A percentile compares a stretch with the other conserved stretches of the same genome.
Evolutionary conservation across 2,888 invertebrate species (phyloP).

Genomic region (Latrodectus hesperus): DNA sequence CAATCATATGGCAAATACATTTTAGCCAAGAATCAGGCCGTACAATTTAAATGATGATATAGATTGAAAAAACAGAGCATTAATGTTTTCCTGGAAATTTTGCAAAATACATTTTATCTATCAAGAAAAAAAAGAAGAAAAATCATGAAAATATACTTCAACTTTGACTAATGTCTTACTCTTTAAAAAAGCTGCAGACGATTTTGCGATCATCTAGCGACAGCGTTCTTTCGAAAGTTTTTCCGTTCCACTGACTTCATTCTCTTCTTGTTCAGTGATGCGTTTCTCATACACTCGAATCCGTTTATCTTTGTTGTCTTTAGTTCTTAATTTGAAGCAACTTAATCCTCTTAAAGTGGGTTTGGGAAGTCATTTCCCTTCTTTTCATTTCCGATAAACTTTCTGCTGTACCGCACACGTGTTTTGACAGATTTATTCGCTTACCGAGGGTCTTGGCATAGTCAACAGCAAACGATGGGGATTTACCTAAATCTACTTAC

Average conservation of each 20-base stretch:
- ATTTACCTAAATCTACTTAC: too few relatives aligned
- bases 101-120: too few relatives aligned
- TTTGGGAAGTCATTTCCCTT: background rate
- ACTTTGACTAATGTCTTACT: too few relatives aligned
- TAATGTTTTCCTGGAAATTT: too few relatives aligned
- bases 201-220: background rate
- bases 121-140: too few relatives aligned
- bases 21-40: too few relatives aligned
- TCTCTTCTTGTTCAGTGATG: background rate
- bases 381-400: background rate
- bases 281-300: background rate
- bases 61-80: too few relatives aligned
- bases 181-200: background rate
- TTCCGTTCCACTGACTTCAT: background rate
- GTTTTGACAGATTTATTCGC: background rate
- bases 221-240: background rate
- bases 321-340: background rate
- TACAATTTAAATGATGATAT: too few relatives aligned
- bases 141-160: too few relatives aligned
- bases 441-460: background rate
- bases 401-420: background rate
- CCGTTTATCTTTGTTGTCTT: constrained; percentile 1
- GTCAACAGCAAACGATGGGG: background rate
- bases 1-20: too few relatives aligned
- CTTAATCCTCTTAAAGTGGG: background rate